Evolutionary conservation across 2,888 invertebrate species (phyloP).

Genomic region (Troides helena): DNA sequence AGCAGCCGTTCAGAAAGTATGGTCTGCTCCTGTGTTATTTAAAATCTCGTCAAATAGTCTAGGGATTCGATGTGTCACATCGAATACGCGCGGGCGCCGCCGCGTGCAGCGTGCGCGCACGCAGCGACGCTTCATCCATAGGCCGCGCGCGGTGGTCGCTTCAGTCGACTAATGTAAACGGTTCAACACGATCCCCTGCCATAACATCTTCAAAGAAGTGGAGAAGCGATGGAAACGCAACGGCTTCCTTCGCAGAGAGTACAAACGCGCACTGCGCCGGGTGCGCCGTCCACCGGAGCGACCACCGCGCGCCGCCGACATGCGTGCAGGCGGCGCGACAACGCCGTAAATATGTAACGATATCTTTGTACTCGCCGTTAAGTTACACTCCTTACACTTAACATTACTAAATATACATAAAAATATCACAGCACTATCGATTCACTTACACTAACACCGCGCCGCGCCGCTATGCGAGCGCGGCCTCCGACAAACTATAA

Average conservation of each 20-base stretch:
- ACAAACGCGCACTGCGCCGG: neutral
- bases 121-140: slow-evolving; percentile 10
- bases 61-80: slow-evolving; percentile 31
- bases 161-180: slow-evolving; percentile 10
- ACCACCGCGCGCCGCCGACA: neutral
- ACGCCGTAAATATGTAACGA: slow-evolving; percentile 54
- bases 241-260: too few relatives aligned
- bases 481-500: slow-evolving; percentile 49
- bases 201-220: neutral
- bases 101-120: neutral
- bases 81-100: slow-evolving; percentile 36
- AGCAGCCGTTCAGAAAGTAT: slow-evolving; percentile 45
- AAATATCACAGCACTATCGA: slow-evolving; percentile 81
- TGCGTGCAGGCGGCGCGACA: neutral
- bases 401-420: slow-evolving; percentile 74
- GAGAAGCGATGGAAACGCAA: too few relatives aligned
- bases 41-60: slow-evolving; percentile 23
- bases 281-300: neutral
- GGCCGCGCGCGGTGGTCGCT: slow-evolving; percentile 12
- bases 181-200: neutral
- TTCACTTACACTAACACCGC: slow-evolving; percentile 74
- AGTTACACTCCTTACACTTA: slow-evolving; percentile 67
- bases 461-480: slow-evolving; percentile 61
- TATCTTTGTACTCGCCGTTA: slow-evolving; percentile 69
- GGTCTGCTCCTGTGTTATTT: slow-evolving; percentile 22